A percentile compares a stretch with the other conserved stretches of the same genome.
phyloP scores from a whole-genome alignment of 2,797 vertebrate species.

The Dallia pectoralis region DNA sequence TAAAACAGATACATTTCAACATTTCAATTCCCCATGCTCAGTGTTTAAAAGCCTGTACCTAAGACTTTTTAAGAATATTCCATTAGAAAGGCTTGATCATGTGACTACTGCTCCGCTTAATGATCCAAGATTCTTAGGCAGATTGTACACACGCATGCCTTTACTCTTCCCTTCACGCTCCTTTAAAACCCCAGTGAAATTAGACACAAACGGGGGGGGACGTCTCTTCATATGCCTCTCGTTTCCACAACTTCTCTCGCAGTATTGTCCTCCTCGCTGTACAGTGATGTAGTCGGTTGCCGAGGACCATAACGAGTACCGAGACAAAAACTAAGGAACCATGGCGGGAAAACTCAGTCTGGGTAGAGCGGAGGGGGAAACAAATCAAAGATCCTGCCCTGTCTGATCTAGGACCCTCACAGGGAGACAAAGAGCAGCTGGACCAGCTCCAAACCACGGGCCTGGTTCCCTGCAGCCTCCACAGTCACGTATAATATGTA shows the following conservation, averaged over 20 bases:
- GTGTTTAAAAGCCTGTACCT: too few species aligned
- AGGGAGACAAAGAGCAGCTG: neutral
- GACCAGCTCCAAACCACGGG: neutral
- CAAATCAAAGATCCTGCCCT: neutral
- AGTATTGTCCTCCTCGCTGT: too few species aligned
- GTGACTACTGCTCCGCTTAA: too few species aligned
- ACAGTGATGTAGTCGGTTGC: neutral
- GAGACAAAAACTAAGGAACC: slow-evolving; percentile 8
- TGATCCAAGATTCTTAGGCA: neutral
- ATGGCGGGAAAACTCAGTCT: slow-evolving; percentile 13
- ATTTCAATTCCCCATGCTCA: too few species aligned
- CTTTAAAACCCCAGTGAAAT: neutral
- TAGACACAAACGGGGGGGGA: neutral
- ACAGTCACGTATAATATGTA: neutral
- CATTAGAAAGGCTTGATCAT: too few species aligned
- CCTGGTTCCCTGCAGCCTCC: neutral
- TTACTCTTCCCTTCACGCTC: neutral
- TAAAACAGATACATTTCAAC: too few species aligned
- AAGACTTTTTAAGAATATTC: too few species aligned
- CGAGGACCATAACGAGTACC: neutral
- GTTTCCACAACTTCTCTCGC: neutral
- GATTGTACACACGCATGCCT: too few species aligned
- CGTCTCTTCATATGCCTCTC: neutral
- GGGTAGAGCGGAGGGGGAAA: slow-evolving; percentile 10
- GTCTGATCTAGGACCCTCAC: neutral